Percentiles rank a stretch among this genome's conserved stretches.
Conservation (phyloP, 2,113 vertebrate genomes). For the Cromileptes altivelis region DNA sequence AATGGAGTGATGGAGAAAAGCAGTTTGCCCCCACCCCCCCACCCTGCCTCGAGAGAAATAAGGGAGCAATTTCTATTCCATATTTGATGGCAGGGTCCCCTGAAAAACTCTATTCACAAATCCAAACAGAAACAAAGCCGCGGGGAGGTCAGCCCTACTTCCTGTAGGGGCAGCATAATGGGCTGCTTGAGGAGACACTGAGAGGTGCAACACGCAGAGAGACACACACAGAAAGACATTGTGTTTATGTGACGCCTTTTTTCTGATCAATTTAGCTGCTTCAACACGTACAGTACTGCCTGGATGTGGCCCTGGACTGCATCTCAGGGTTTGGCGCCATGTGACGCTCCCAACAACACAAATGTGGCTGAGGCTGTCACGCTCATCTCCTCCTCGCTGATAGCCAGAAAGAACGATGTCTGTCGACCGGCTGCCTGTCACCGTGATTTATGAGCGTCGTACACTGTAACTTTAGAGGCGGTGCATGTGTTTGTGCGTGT, state of each 20-base stretch:
- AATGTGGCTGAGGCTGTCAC: slow-evolving; percentile 41
- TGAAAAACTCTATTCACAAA: slow-evolving; percentile 98
- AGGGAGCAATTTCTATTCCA: slow-evolving; percentile 99
- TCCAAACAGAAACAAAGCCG: slow-evolving; percentile 99
- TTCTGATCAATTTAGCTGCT: slow-evolving; percentile 95
- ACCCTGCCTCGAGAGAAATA: slow-evolving; percentile 96
- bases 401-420: slow-evolving; percentile 80
- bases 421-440: slow-evolving; percentile 90
- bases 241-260: slow-evolving; percentile 70
- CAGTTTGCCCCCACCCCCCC: slow-evolving; percentile 71
- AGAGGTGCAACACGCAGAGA: slow-evolving; percentile 38
- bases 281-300: slow-evolving; percentile 87
- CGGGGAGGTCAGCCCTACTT: slow-evolving; percentile 93
- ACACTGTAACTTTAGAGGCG: slow-evolving; percentile 87
- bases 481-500: slow-evolving; percentile 46
- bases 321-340: slow-evolving; percentile 35
- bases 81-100: slow-evolving; percentile 93
- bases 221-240: neutral
- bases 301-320: slow-evolving; percentile 85
- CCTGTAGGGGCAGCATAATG: slow-evolving; percentile 94
- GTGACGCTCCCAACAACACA: slow-evolving; percentile 23
- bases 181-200: slow-evolving; percentile 89
- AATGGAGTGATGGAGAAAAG: slow-evolving; percentile 95
- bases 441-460: slow-evolving; percentile 95
- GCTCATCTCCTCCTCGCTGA: slow-evolving; percentile 83